These are phyloP conservation scores for Paratrypauchen microcephalus DNA, from an alignment of 2,797 vertebrate species.

Conservation along the genomic window DNA sequence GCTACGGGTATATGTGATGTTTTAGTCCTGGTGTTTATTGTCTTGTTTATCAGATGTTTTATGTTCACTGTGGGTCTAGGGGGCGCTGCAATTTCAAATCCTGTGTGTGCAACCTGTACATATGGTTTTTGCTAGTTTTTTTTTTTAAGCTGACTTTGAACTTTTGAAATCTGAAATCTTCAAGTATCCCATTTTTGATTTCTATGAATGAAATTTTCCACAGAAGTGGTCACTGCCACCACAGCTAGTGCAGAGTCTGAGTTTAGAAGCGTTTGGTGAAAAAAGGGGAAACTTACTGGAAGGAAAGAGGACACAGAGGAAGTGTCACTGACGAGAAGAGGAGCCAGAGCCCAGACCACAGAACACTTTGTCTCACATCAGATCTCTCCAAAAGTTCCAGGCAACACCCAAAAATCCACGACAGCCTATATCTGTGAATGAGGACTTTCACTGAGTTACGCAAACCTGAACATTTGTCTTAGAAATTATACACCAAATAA, in stretches of 20 bases:
- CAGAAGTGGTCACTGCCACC: not conserved
- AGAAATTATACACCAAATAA: not conserved
- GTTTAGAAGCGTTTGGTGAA: not conserved
- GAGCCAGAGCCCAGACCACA: not conserved
- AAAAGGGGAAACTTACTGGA: constrained; percentile 3
- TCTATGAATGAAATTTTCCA: not conserved
- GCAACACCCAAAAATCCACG: not conserved
- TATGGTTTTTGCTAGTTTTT: no score
- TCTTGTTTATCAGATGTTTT: no score
- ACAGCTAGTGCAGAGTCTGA: not conserved
- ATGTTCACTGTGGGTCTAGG: no score
- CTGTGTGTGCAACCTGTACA: no score
- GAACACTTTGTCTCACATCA: not conserved
- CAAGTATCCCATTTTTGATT: not conserved
- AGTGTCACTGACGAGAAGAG: not conserved
- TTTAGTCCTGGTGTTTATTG: no score
- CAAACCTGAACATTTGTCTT: not conserved
- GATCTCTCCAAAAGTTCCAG: not conserved
- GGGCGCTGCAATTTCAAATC: no score
- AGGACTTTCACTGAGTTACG: not conserved
- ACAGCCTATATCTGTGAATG: not conserved
- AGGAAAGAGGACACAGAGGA: not conserved
- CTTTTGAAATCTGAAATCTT: not conserved
- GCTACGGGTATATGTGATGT: no score
- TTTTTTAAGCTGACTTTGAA: no score